Conservation (phyloP, 2,888 invertebrate species). For the Deilephila elpenor region DNA sequence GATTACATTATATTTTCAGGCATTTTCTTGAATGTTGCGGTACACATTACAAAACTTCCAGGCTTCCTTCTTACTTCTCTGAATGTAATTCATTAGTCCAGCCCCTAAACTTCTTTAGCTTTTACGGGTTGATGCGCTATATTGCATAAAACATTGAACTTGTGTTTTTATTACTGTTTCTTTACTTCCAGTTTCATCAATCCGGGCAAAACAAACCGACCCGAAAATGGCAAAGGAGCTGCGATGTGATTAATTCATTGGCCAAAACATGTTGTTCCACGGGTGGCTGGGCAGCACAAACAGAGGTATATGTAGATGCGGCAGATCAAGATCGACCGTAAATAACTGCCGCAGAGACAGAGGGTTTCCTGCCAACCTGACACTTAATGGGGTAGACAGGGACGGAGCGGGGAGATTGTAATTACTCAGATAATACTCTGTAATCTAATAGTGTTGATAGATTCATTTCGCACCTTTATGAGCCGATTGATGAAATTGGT, state of each 20-base stretch:
- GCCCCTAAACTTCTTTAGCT: too few species aligned
- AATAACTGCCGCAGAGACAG: constrained; percentile 75
- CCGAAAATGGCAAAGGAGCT: neutral
- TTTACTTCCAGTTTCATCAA: neutral
- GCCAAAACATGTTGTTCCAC: constrained; percentile 16
- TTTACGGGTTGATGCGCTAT: too few species aligned
- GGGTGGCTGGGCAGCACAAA: neutral
- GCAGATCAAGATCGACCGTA: constrained; percentile 76
- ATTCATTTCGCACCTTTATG: neutral
- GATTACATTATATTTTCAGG: too few species aligned
- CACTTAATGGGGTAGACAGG: constrained; percentile 61
- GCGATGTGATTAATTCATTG: neutral
- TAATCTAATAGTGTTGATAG: neutral
- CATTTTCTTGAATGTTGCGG: too few species aligned
- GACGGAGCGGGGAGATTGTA: constrained; percentile 24
- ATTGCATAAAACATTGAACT: too few species aligned
- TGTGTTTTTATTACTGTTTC: too few species aligned
- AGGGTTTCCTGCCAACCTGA: constrained; percentile 76
- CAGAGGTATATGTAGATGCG: constrained; percentile 40
- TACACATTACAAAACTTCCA: too few species aligned
- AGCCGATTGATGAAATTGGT: neutral
- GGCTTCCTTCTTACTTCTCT: too few species aligned
- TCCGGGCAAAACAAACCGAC: neutral
- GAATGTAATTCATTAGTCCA: too few species aligned
- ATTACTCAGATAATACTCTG: constrained; percentile 31